phyloP scores from a whole-genome alignment of 2,888 invertebrate species.

The Rhogogaster chlorosoma region DNA sequence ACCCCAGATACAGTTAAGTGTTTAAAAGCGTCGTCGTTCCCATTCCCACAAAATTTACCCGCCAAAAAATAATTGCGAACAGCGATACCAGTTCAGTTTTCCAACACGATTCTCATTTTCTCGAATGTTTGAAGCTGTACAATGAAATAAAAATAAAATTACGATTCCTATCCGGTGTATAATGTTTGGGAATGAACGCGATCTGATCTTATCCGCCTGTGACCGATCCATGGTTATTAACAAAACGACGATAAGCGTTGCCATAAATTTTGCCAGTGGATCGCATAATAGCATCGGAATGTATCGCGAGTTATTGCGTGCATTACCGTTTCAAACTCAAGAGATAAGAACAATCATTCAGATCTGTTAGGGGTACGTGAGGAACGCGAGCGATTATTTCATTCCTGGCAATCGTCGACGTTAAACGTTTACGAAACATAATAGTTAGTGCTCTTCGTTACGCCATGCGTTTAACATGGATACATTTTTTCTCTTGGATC shows the following conservation, averaged over 20 bases:
- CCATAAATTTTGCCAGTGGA: neutral
- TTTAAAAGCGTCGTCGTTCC: conserved; percentile 4
- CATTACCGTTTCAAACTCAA: conserved; percentile 15
- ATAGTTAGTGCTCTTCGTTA: conserved; percentile 16
- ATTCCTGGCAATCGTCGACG: neutral
- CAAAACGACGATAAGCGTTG: conserved; percentile 12
- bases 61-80: neutral
- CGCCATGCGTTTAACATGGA: conserved; percentile 24
- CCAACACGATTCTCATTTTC: neutral
- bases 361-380: conserved; percentile 10
- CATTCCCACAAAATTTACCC: neutral
- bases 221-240: conserved; percentile 32
- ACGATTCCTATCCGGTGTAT: neutral
- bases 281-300: neutral
- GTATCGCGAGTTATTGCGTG: conserved; percentile 30
- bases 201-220: conserved; percentile 4
- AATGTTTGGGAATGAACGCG: neutral
- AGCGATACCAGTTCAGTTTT: neutral
- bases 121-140: neutral
- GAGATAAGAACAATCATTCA: conserved; percentile 32
- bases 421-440: conserved; percentile 6
- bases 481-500: neutral
- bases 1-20: conserved; percentile 10
- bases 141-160: neutral
- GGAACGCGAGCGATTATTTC: conserved; percentile 5